phyloP scores from a whole-genome alignment of 2,888 invertebrate species.

The Phalera bucephala region DNA sequence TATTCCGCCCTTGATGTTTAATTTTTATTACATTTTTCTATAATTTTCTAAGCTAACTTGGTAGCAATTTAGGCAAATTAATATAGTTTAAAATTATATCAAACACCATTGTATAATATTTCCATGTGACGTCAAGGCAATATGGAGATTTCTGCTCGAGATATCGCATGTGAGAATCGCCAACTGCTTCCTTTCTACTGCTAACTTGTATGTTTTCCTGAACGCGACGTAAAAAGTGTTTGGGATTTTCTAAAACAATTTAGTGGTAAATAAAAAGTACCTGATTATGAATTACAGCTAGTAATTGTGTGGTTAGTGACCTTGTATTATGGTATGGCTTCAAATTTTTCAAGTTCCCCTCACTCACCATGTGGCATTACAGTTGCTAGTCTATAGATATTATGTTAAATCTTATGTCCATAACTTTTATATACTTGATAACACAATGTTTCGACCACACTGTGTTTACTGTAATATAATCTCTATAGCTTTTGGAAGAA shows the following conservation, averaged over 20 bases:
- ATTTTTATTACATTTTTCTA: conserved; percentile 27
- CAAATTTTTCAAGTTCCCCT: conserved; percentile 3
- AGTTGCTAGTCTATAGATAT: too few relatives aligned
- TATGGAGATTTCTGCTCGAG: conserved; percentile 26
- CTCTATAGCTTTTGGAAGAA: too few relatives aligned
- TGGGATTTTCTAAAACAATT: too few relatives aligned
- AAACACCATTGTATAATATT: conserved; percentile 16
- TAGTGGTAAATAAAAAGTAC: too few relatives aligned
- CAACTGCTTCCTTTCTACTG: background rate
- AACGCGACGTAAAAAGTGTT: too few relatives aligned
- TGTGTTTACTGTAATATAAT: too few relatives aligned
- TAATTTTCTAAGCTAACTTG: conserved; percentile 9
- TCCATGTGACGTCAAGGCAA: conserved; percentile 40
- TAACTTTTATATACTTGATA: too few relatives aligned
- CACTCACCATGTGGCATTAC: conserved; percentile 18
- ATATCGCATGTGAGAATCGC: background rate
- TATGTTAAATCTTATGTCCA: too few relatives aligned
- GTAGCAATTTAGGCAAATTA: background rate
- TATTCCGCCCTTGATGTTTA: conserved; percentile 57
- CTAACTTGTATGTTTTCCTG: background rate
- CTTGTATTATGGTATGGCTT: conserved; percentile 19
- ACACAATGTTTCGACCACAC: too few relatives aligned
- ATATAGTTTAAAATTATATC: conserved; percentile 4
- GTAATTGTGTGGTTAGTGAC: conserved; percentile 9
- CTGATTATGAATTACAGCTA: background rate